Base-by-base conservation (phyloP, 37 sponge, comb jelly and placozoan species). In the Beroe ovata region DNA sequence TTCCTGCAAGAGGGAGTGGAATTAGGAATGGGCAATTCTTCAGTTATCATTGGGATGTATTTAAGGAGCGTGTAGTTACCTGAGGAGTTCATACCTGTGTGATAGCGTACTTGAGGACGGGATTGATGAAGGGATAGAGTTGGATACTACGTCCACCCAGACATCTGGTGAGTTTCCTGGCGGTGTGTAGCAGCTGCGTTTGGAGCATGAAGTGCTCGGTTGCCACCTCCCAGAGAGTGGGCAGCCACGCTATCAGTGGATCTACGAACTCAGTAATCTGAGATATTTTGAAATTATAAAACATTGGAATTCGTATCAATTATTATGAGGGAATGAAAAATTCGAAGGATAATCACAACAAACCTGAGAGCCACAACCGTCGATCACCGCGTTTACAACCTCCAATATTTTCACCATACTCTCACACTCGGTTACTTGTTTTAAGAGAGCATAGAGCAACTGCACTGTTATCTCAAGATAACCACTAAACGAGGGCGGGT, bases 11-110 rank as follows among this genome's bases (percentile, higher is more conserved):
- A n/a, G 26, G 63, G 63, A 16, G 11, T 58, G 11, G 16, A 58
- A n/a, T n/a, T n/a, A n/a, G n/a, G n/a, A n/a, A n/a, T n/a, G n/a
- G n/a, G n/a, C n/a, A n/a, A n/a, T n/a, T n/a, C n/a, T n/a, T n/a
- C n/a, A n/a, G n/a, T n/a, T n/a, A n/a, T n/a, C n/a, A n/a, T n/a
- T n/a, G n/a, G n/a, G n/a, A n/a, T n/a, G n/a, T n/a, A n/a, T n/a
- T n/a, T n/a, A n/a, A n/a, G n/a, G n/a, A n/a, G n/a, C n/a, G n/a
- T n/a, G n/a, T n/a, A n/a, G n/a, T n/a, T n/a, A n/a, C n/a, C n/a
- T n/a, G n/a, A n/a, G n/a, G n/a, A n/a, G n/a, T n/a, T 47, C 41
- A 40, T 14, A 77, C 84, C 84, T 77, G 42, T 42, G 84, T 77
- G 3, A 77, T 14, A 21, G 33, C 84, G 54, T 77, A 77, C 25